Base-by-base conservation (phyloP, 2,888 invertebrate genomes). In the Caenorhabditis sp. region DNA sequence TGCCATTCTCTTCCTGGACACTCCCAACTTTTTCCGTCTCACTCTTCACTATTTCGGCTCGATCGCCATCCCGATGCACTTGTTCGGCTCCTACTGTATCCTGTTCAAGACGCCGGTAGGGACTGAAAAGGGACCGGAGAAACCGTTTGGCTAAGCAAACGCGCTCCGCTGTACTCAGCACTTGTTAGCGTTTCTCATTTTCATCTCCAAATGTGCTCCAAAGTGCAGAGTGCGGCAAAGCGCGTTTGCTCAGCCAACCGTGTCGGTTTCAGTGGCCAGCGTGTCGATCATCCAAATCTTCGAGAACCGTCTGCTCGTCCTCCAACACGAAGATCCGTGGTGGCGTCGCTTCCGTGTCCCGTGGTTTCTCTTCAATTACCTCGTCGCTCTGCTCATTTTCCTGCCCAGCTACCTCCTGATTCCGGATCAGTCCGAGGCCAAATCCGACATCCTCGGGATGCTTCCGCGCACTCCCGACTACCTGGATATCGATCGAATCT, bases 1-100 rank as follows among this genome's bases (percentile, higher is more conserved):
- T n/a, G n/a, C n/a, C n/a, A n/a, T n/a, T n/a, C n/a, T n/a, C n/a
- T 50, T 27, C 27, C 20, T 50, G 8, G 61, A 61, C 26, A 35
- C 61, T 15, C 61, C 50, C 17, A n/a, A 26, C 15, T 61, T 61
- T 13, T 27, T 27, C 27, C n/a, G 24, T 11, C 4, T 13, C 17
- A n/a, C 35, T 26, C 50, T 61, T 6, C 61, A 61, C 48, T 15
- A 15, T 37, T 13, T 50, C 1, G 35, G 37, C 6, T 15, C n/a
- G 24, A 1, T 61, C 8, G 32, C 48, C 11, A 48, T 61, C 20
- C 61, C 61, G 0, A 11, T 26, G 13, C 46, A 61, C 37, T 0
- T 48, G 1, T 27, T 61, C 61, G 61, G 50, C 24, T 48, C 46
- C 27, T 61, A 61, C 50, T 50, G 61, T 50, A 61, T 61, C 20